These are phyloP conservation scores for Oophaga sylvatica DNA, from an alignment of 2,797 vertebrate genomes.

Conservation along the genomic window DNA sequence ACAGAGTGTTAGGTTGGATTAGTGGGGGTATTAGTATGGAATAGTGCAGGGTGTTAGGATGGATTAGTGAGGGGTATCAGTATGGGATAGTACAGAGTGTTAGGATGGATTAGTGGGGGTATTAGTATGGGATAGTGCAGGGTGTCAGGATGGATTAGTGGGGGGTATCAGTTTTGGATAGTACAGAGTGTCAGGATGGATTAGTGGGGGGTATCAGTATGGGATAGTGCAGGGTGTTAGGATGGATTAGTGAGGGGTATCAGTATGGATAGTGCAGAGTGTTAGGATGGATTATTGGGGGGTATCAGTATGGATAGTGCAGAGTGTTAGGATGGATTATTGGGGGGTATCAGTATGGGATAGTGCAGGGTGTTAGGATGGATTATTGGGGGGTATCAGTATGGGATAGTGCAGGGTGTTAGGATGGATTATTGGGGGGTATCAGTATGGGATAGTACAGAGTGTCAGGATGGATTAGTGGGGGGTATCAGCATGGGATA, in stretches of 20 bases:
- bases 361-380: neutral
- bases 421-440: neutral
- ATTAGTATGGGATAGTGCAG: neutral
- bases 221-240: neutral
- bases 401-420: neutral
- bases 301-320: neutral
- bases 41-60: too few species aligned
- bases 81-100: too few species aligned
- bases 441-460: neutral
- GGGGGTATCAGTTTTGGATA: neutral
- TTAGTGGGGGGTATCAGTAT: neutral
- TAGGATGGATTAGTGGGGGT: too few species aligned
- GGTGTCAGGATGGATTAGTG: neutral
- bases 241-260: neutral
- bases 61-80: too few species aligned
- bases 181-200: neutral
- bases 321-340: neutral
- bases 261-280: neutral
- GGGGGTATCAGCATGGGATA: neutral
- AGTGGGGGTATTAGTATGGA: too few species aligned
- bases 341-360: neutral
- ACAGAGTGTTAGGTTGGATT: too few species aligned
- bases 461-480: neutral
- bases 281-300: neutral
- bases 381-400: too few species aligned